Evolutionary conservation across 1,140 invertebrate species (phyloP).

Genomic region (Bicyclus anynana): DNA sequence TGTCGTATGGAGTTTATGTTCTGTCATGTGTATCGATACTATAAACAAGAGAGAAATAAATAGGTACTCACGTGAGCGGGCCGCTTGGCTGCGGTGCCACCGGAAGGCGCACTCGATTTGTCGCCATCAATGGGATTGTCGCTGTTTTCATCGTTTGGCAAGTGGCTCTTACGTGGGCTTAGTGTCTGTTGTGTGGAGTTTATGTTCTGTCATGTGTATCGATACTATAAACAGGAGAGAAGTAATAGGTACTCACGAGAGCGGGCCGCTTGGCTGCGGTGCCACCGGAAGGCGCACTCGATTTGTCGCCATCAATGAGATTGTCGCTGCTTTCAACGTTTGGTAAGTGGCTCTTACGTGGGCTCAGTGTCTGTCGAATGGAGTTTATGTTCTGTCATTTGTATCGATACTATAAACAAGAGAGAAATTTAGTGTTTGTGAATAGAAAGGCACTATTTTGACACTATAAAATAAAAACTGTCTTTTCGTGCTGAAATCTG

Average conservation of each 20-base stretch:
- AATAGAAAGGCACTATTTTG: too few species aligned
- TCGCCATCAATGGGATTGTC: constrained; percentile 67
- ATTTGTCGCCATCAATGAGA: constrained; percentile 69
- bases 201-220: too few species aligned
- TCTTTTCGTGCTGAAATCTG: too few species aligned
- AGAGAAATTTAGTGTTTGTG: too few species aligned
- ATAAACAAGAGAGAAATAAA: too few species aligned
- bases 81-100: constrained; percentile 44
- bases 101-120: constrained; percentile 71
- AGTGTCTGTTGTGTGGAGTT: background rate
- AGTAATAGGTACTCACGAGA: constrained; percentile 60
- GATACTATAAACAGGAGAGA: too few species aligned
- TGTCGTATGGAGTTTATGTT: too few species aligned
- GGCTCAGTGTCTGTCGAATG: constrained; percentile 1
- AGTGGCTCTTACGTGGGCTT: constrained; percentile 59
- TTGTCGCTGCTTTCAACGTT: constrained; percentile 66
- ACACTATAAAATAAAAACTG: too few species aligned
- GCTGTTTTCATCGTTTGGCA: constrained; percentile 61
- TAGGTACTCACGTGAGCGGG: constrained; percentile 51
- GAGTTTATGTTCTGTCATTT: too few species aligned
- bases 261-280: constrained; percentile 40
- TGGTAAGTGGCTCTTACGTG: constrained; percentile 65
- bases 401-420: too few species aligned
- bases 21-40: too few species aligned
- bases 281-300: constrained; percentile 62